These are phyloP conservation scores for Psylliodes chrysocephalus DNA, from an alignment of 2,888 invertebrate species.

Conservation along the genomic window DNA sequence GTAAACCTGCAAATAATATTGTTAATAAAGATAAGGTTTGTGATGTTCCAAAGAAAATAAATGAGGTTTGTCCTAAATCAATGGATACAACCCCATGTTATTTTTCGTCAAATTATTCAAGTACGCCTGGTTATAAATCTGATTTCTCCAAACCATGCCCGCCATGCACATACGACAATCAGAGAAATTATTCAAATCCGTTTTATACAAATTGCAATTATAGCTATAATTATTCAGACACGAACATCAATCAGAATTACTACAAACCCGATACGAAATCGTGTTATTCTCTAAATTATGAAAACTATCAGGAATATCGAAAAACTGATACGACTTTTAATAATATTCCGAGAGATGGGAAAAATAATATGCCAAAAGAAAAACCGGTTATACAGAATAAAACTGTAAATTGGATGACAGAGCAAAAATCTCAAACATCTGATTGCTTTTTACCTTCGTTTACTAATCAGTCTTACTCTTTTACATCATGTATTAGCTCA, in stretches of 20 bases:
- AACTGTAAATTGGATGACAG: constrained; percentile 73
- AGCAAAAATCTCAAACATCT: constrained; percentile 60
- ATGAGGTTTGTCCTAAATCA: constrained; percentile 15
- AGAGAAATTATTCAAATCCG: constrained; percentile 55
- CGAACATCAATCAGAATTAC: constrained; percentile 52
- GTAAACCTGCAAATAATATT: not conserved
- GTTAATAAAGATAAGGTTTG: not conserved
- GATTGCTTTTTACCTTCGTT: constrained; percentile 66
- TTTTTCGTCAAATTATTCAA: constrained; percentile 30
- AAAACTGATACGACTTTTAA: constrained; percentile 41
- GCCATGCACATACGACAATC: constrained; percentile 42
- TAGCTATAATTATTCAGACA: constrained; percentile 54
- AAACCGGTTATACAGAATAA: constrained; percentile 53
- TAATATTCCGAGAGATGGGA: constrained; percentile 36
- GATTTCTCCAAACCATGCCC: constrained; percentile 26
- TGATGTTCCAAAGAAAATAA: not conserved
- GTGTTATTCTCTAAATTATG: constrained; percentile 55
- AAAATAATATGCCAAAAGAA: constrained; percentile 30
- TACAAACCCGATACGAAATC: constrained; percentile 50
- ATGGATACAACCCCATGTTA: constrained; percentile 32
- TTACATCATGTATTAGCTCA: constrained; percentile 50
- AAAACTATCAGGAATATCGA: constrained; percentile 53
- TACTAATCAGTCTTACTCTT: constrained; percentile 56
- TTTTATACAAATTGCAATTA: constrained; percentile 58
- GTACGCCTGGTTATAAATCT: constrained; percentile 22